Conservation (phyloP, 1,140 invertebrate species). For the Drosophila baimaii region DNA sequence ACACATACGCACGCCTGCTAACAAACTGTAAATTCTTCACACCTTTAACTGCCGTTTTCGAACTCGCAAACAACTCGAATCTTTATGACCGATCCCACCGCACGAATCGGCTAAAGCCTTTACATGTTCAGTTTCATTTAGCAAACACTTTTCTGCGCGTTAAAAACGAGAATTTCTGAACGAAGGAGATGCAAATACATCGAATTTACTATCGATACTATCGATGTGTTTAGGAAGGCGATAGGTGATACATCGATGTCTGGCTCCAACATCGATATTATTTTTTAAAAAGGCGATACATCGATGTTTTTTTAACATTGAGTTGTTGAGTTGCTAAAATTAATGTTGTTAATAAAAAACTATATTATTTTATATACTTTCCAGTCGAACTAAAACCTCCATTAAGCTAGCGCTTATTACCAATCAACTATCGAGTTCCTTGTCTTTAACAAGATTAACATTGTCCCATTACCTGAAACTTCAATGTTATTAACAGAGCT, state of each 20-base stretch:
- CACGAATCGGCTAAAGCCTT: conserved; percentile 18
- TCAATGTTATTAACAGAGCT: no score
- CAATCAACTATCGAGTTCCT: no score
- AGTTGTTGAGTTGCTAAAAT: no score
- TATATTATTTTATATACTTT: no score
- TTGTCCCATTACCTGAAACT: no score
- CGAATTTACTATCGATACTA: not conserved
- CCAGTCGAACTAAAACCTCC: no score
- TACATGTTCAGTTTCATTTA: conserved; percentile 47
- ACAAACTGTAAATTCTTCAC: conserved; percentile 12
- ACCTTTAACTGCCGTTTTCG: conserved; percentile 2
- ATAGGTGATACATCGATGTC: no score
- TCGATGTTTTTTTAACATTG: no score
- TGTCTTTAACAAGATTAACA: no score
- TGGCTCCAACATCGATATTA: no score
- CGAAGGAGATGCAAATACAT: not conserved
- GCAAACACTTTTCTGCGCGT: conserved; percentile 12
- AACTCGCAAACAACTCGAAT: conserved; percentile 20
- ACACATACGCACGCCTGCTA: not conserved
- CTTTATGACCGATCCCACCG: conserved; percentile 11
- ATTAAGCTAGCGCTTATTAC: no score
- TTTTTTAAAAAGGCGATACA: not conserved
- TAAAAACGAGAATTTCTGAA: conserved; percentile 7
- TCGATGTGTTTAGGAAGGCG: not conserved
- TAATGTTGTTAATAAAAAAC: no score